phyloP scores from a whole-genome alignment of 2,888 invertebrate species.

The Pelosia muscerda region DNA sequence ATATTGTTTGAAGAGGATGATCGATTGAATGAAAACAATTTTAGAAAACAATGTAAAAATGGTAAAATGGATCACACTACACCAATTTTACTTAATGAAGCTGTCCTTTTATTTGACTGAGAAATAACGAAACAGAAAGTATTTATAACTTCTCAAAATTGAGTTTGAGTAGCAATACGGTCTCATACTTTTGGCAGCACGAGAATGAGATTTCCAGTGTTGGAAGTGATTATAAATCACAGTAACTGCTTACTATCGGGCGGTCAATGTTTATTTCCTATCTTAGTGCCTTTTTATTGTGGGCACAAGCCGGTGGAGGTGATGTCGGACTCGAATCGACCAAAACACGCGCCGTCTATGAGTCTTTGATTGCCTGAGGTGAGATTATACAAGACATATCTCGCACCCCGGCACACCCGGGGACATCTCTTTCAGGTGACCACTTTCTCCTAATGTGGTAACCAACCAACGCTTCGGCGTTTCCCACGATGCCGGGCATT shows the following conservation, averaged over 20 bases:
- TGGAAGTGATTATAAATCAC: background rate
- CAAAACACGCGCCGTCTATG: too few species aligned
- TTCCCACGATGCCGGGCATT: too few species aligned
- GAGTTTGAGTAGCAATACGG: background rate
- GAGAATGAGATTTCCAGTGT: background rate
- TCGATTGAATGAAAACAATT: constrained; percentile 35
- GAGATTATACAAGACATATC: too few species aligned
- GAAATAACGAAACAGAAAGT: background rate
- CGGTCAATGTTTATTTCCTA: background rate
- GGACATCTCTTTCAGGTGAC: too few species aligned
- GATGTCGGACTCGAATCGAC: too few species aligned
- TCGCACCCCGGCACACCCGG: too few species aligned
- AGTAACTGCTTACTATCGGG: too few species aligned
- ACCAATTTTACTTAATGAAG: background rate
- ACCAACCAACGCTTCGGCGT: too few species aligned
- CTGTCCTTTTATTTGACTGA: background rate
- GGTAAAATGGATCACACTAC: constrained; percentile 25
- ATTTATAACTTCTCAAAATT: background rate
- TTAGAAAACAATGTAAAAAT: constrained; percentile 28
- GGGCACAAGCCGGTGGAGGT: too few species aligned
- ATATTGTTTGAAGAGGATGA: constrained; percentile 38
- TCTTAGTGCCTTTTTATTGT: too few species aligned
- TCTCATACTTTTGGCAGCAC: background rate
- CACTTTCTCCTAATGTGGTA: too few species aligned
- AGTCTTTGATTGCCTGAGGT: too few species aligned